Evolutionary conservation across 2,888 invertebrate species (phyloP), one percentile per base, ranked within the genome.

Genomic region (Griposia aprilina): DNA sequence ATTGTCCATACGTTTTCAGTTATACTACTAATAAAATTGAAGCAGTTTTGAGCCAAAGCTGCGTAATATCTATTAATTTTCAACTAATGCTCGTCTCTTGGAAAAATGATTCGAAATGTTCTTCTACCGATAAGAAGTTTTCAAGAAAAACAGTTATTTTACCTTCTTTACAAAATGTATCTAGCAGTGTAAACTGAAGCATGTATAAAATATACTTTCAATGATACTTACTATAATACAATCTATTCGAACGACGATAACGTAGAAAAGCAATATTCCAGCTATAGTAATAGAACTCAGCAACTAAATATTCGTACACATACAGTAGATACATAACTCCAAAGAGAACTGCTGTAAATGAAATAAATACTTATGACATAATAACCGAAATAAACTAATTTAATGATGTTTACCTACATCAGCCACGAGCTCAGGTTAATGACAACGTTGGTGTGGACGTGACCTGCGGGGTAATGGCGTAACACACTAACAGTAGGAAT

Each of bases 321-420:
- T 41, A 55, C n/a, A n/a, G n/a, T n/a, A n/a, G n/a, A n/a, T n/a
- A n/a, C n/a, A n/a, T n/a, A n/a, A n/a, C n/a, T n/a, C n/a, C n/a
- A n/a, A n/a, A n/a, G n/a, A n/a, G n/a, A n/a, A n/a, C n/a, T n/a
- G n/a, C n/a, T n/a, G n/a, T n/a, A n/a, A n/a, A n/a, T n/a, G n/a
- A n/a, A n/a, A n/a, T n/a, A n/a, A n/a, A n/a, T n/a, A n/a, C n/a
- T n/a, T n/a, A n/a, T n/a, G n/a, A n/a, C 55, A 55, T 41, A 55
- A 50, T 83, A 80, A 50, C 68, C n/a, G 66, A 70, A 82, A 48
- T 78, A 76, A 82, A 70, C 77, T 5, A 50, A 30, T 30, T 57
- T 73, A 36, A 74, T 74, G 57, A 59, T 59, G 74, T 81, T 81
- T 52, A 59, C 63, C 73, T 81, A 59, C 63, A 81, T 81, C 20